Percentiles rank a stretch among this genome's conserved stretches.
Conservation (phyloP, 2,797 vertebrate species). For the Oophaga sylvatica region DNA sequence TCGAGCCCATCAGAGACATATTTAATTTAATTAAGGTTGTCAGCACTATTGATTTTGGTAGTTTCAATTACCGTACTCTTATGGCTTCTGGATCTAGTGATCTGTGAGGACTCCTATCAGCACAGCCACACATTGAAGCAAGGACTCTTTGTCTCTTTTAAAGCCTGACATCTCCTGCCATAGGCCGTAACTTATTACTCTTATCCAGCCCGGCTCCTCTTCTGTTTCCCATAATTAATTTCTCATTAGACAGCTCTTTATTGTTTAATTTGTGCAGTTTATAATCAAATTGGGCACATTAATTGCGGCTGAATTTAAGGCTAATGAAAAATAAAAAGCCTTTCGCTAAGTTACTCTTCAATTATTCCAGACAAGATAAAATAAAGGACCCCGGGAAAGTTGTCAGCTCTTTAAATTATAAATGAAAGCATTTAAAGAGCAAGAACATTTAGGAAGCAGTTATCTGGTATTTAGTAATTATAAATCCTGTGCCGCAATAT, state of each 20-base stretch:
- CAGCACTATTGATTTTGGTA: constrained; percentile 97
- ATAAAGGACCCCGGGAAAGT: constrained; percentile 78
- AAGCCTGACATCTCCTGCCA: constrained; percentile 84
- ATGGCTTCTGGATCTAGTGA: constrained; percentile 95
- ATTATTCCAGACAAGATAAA: constrained; percentile 83
- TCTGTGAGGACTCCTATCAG: constrained; percentile 98
- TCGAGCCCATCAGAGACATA: constrained; percentile 86
- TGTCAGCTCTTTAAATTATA: constrained; percentile 88
- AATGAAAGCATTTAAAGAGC: constrained; percentile 84
- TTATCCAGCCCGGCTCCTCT: constrained; percentile 83
- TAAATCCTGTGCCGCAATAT: constrained; percentile 85
- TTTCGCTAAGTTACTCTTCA: constrained; percentile 88
- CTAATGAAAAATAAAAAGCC: constrained; percentile 89
- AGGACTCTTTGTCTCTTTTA: constrained; percentile 90
- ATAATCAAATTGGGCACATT: constrained; percentile 99
- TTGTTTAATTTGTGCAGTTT: constrained; percentile 99
- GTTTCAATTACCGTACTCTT: constrained; percentile 94
- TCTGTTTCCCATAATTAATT: constrained; percentile 98
- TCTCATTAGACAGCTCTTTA: constrained; percentile 99
- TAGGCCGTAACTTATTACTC: constrained; percentile 86
- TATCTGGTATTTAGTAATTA: constrained; percentile 87
- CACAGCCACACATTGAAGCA: constrained; percentile 89
- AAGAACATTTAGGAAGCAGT: constrained; percentile 83
- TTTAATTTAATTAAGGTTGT: constrained; percentile 99
- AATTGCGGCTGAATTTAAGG: constrained; percentile 93